Conservation (phyloP, 2,797 vertebrate species). For the Pseudotriccus pelzelni region DNA sequence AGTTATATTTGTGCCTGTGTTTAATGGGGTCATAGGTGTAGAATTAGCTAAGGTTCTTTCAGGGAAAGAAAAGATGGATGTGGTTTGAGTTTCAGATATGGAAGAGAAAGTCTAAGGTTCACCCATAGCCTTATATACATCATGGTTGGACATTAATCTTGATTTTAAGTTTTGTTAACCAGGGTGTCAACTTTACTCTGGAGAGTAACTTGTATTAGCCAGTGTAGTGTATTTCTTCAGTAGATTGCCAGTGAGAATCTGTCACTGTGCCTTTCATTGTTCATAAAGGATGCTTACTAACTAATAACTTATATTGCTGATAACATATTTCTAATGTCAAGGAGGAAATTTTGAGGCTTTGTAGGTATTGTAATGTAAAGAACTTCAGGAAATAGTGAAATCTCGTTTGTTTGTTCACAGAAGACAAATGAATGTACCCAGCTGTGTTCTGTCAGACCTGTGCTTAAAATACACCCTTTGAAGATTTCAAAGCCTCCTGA, state of each 20-base stretch:
- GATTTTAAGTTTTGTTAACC: neutral
- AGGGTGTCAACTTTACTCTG: neutral
- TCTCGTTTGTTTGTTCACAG: neutral
- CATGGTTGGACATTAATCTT: neutral
- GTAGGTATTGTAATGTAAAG: neutral
- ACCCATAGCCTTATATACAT: neutral
- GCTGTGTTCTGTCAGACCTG: neutral
- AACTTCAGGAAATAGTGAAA: neutral
- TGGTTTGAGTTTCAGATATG: neutral
- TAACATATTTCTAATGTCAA: neutral
- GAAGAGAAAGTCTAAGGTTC: neutral
- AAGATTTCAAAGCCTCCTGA: neutral
- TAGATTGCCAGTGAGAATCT: neutral
- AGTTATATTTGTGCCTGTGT: neutral
- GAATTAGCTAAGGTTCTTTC: neutral
- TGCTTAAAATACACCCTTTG: neutral
- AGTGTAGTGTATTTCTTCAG: neutral
- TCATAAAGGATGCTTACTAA: neutral
- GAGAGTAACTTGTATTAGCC: neutral
- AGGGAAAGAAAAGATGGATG: neutral
- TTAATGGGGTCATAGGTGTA: neutral
- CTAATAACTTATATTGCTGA: neutral
- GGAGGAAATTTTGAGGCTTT: neutral
- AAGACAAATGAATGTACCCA: neutral
- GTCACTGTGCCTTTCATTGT: neutral